Evolutionary conservation across 1,140 invertebrate genomes (phyloP), one percentile per base, ranked within the genome.

Genomic region (Panulirus ornatus): DNA sequence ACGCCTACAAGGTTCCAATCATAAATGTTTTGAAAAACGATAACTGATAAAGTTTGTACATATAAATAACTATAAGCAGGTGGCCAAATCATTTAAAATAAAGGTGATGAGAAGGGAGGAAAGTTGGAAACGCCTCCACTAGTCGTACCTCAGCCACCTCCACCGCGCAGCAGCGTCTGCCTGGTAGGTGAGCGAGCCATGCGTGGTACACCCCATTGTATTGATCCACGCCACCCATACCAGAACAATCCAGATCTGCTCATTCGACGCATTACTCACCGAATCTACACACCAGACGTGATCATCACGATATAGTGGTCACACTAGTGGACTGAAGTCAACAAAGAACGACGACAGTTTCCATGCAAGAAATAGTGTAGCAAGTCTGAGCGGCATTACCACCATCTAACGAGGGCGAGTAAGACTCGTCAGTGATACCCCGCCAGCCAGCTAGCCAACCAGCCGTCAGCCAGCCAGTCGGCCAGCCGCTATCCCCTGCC

Each of bases 191-290:
- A 11, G 44, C 54, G 14, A 30, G n/a, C 58, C 58, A 66, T 66
- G 58, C 58, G 58, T 30, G 58, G 27, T 66, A 66, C 58, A 66
- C 51, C 44, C 58, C 47, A 1, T 79, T 6, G 78, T 81, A 81
- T 81, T 81, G 78, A 81, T 81, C 78, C 51, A n/a, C 78, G 30
- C 58, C 51, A 14, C 78, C 78, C 30, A 58, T 58, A 81, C 78
- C 78, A 81, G 78, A 81, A 81, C 1, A 47, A 30, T 51, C 78
- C 78, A 54, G 78, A 58, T 58, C 30, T 9, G 6, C 51, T 58
- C 38, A 42, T 42, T 58, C 42, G 78, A 81, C 78, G 78, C 47
- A 30, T 51, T 58, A 54, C 78, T 51, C 22, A 30, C 78, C 34
- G 8, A 5, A 5, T 42, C 78, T 27, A n/a, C 27, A 58, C 44